Conservation (phyloP, 2,797 vertebrate species). For the Gymnodraco acuticeps region DNA sequence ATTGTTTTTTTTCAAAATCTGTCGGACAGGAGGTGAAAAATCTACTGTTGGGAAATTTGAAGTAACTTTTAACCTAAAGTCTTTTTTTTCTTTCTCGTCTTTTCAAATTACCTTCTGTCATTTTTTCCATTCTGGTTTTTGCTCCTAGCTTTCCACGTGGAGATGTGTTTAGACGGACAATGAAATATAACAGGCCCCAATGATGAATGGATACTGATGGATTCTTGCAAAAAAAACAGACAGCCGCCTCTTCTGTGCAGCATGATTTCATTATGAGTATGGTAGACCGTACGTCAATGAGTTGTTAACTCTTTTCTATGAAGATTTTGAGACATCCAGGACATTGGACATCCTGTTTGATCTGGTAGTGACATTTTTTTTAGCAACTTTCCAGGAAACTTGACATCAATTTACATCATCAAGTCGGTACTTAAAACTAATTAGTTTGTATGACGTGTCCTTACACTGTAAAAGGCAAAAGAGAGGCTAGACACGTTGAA, state of each 20-base stretch:
- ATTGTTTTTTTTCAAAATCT: slow-evolving; percentile 20
- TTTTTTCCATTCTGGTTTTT: slow-evolving; percentile 70
- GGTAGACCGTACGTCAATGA: slow-evolving; percentile 12
- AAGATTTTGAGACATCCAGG: slow-evolving; percentile 10
- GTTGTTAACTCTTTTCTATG: slow-evolving; percentile 2
- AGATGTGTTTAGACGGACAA: slow-evolving; percentile 70
- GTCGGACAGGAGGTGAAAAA: slow-evolving; percentile 40
- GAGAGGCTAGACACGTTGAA: background rate
- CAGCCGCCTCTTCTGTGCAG: slow-evolving; percentile 44
- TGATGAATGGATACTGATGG: slow-evolving; percentile 67
- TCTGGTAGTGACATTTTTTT: background rate
- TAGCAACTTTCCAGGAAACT: background rate
- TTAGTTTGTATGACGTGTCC: background rate
- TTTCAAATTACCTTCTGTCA: slow-evolving; percentile 68
- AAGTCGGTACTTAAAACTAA: background rate
- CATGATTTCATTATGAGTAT: slow-evolving; percentile 60
- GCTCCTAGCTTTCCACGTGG: slow-evolving; percentile 67
- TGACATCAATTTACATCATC: background rate
- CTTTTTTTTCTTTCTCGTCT: slow-evolving; percentile 12
- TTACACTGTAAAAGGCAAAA: background rate
- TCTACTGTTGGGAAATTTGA: slow-evolving; percentile 22
- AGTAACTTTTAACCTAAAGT: slow-evolving; percentile 41
- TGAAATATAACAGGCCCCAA: slow-evolving; percentile 62
- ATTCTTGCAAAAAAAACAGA: slow-evolving; percentile 57
- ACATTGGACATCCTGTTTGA: background rate